phyloP scores from a whole-genome alignment of 2,888 invertebrate species.

The Drosophila neutralis region DNA sequence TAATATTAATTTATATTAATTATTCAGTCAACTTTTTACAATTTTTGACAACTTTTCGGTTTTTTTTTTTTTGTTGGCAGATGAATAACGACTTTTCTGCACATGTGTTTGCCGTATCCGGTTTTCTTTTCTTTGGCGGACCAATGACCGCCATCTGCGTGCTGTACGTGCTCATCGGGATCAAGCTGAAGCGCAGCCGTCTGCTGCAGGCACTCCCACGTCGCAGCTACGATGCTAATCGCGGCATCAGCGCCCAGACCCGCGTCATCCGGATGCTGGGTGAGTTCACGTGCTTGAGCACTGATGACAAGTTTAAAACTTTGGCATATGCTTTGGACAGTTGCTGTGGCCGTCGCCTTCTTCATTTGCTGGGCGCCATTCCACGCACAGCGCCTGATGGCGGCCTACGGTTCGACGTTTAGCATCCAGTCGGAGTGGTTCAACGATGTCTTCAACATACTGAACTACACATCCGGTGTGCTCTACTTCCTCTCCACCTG shows the following conservation, averaged over 20 bases:
- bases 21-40: not conserved
- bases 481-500: slow-evolving; percentile 89
- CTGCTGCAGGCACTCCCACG: slow-evolving; percentile 87
- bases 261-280: slow-evolving; percentile 92
- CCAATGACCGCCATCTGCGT: slow-evolving; percentile 95
- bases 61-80: slow-evolving; percentile 54
- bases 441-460: slow-evolving; percentile 87
- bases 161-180: slow-evolving; percentile 91
- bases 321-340: slow-evolving; percentile 85
- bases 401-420: slow-evolving; percentile 88
- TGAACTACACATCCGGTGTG: slow-evolving; percentile 89
- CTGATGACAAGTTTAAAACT: slow-evolving; percentile 5
- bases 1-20: not conserved
- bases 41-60: slow-evolving; percentile 5
- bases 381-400: slow-evolving; percentile 94
- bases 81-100: slow-evolving; percentile 85
- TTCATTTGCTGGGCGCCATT: slow-evolving; percentile 96
- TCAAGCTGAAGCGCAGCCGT: slow-evolving; percentile 89
- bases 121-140: slow-evolving; percentile 92
- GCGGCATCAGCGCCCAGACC: slow-evolving; percentile 87
- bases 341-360: slow-evolving; percentile 93
- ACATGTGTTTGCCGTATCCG: slow-evolving; percentile 92
- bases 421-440: slow-evolving; percentile 80
- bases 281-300: slow-evolving; percentile 55
- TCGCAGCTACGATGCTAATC: slow-evolving; percentile 84